Percentiles rank a stretch among this genome's conserved stretches.
phyloP scores from a whole-genome alignment of 1,140 invertebrate species.

The Ceratina calcarata region DNA sequence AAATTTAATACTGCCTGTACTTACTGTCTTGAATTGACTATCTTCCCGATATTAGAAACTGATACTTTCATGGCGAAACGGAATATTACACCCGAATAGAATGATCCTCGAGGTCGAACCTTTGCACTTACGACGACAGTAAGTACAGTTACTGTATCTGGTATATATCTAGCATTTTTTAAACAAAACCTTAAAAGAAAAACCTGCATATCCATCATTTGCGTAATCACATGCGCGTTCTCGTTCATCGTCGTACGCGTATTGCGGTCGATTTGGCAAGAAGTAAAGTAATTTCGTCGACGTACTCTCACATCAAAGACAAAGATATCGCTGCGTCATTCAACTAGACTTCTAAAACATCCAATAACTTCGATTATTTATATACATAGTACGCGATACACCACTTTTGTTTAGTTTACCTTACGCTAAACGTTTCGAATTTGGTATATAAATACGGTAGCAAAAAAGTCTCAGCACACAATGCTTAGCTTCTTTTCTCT shows the following conservation, averaged over 20 bases:
- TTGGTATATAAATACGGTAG: slow-evolving; percentile 76
- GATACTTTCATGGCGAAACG: slow-evolving; percentile 3
- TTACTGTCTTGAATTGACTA: not conserved
- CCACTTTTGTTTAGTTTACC: slow-evolving; percentile 48
- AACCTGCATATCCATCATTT: slow-evolving; percentile 8
- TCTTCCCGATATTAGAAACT: not conserved
- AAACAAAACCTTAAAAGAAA: slow-evolving; percentile 10
- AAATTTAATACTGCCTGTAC: slow-evolving; percentile 32
- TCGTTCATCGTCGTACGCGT: slow-evolving; percentile 3
- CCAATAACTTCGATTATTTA: slow-evolving; percentile 68
- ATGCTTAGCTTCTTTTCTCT: slow-evolving; percentile 53
- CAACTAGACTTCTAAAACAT: slow-evolving; percentile 70
- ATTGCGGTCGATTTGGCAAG: slow-evolving; percentile 45
- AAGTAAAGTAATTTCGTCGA: slow-evolving; percentile 42
- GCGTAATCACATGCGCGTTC: slow-evolving; percentile 7
- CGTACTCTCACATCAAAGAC: slow-evolving; percentile 45
- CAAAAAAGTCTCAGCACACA: slow-evolving; percentile 63
- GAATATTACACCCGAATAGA: not conserved
- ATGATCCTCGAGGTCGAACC: not conserved
- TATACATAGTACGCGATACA: slow-evolving; percentile 68
- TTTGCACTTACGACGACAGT: slow-evolving; percentile 2
- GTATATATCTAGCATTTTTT: slow-evolving; percentile 11
- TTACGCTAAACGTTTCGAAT: slow-evolving; percentile 63
- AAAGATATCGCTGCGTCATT: slow-evolving; percentile 53
- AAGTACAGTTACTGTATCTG: slow-evolving; percentile 19